Evolutionary conservation across 2,113 vertebrate species (phyloP).

Genomic region (Grammomys surdaster): DNA sequence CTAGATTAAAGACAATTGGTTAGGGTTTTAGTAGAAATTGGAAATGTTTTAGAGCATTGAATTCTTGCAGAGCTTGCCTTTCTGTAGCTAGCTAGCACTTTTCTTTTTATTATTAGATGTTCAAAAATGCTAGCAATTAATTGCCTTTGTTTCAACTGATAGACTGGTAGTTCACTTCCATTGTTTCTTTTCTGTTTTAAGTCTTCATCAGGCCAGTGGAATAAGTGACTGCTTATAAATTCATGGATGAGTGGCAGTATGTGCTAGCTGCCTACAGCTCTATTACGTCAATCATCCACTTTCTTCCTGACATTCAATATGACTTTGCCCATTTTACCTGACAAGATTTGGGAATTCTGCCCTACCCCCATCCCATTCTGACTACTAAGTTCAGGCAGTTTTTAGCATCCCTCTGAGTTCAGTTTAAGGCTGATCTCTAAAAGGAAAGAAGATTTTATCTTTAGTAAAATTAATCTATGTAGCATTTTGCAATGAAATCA

Average conservation of each 20-base stretch:
- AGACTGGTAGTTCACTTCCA: background rate
- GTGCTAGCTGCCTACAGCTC: background rate
- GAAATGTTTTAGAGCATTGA: background rate
- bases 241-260: background rate
- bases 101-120: background rate
- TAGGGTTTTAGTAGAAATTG: background rate
- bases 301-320: background rate
- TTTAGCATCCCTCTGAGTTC: background rate
- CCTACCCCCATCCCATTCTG: background rate
- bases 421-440: background rate
- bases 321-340: background rate
- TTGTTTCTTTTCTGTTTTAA: background rate
- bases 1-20: background rate
- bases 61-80: background rate
- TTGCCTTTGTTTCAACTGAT: conserved; percentile 23
- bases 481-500: background rate
- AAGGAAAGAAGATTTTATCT: background rate
- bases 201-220: background rate
- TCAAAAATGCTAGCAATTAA: background rate
- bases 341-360: background rate
- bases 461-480: background rate
- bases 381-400: background rate
- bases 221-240: conserved; percentile 9
- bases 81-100: background rate
- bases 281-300: background rate